These are phyloP conservation scores for Cataglyphis altisquamis DNA, from an alignment of 2,888 invertebrate genomes.

Conservation along the genomic window DNA sequence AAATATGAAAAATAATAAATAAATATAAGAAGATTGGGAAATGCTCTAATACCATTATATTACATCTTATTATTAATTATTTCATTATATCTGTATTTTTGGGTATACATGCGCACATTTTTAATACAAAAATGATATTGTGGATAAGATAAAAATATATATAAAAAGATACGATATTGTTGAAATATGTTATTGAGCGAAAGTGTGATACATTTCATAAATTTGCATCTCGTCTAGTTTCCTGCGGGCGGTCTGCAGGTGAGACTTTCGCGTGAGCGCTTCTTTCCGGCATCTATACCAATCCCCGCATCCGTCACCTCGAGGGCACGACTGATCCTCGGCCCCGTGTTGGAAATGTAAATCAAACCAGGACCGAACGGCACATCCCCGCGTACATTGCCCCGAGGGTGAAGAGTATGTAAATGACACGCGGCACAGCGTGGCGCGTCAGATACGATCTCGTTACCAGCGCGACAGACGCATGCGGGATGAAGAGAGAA, in stretches of 20 bases:
- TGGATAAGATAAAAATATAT: conserved; percentile 1
- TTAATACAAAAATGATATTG: not conserved
- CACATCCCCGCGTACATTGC: conserved; percentile 72
- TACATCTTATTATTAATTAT: not conserved
- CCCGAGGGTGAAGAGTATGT: conserved; percentile 81
- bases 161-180: not conserved
- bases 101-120: not conserved
- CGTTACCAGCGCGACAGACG: conserved; percentile 75
- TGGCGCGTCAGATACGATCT: conserved; percentile 79
- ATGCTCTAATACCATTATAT: not conserved
- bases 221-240: conserved; percentile 31
- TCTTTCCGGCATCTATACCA: conserved; percentile 25
- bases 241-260: conserved; percentile 24
- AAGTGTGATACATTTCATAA: conserved; percentile 41
- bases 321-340: conserved; percentile 59
- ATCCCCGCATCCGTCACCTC: conserved; percentile 58
- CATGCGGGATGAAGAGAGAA: not conserved
- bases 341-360: conserved; percentile 75
- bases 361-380: conserved; percentile 71
- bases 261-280: conserved; percentile 40
- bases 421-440: conserved; percentile 81
- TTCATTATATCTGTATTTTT: not conserved
- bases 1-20: not conserved
- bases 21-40: not conserved
- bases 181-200: conserved; percentile 18